Evolutionary conservation across 2,797 vertebrate species (phyloP).

Genomic region (Hemibagrus guttatus): DNA sequence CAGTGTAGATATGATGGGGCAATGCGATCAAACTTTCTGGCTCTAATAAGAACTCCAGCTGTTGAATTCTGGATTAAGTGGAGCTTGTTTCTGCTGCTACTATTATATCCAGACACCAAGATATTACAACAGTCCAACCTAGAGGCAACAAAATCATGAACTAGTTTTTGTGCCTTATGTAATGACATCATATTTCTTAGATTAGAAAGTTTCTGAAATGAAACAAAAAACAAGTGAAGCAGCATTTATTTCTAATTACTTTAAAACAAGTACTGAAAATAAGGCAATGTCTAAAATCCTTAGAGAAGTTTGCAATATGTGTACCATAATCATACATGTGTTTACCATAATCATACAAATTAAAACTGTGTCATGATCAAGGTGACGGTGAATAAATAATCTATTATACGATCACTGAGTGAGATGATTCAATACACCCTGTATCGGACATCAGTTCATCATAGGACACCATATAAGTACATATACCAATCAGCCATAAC

Average conservation of each 20-base stretch:
- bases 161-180: neutral
- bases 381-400: neutral
- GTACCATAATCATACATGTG: neutral
- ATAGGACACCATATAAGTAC: neutral
- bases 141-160: neutral
- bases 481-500: no score
- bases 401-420: neutral
- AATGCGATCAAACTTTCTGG: neutral
- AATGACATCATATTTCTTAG: neutral
- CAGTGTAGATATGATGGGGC: neutral
- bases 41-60: neutral
- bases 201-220: neutral
- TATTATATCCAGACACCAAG: neutral
- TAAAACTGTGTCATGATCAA: neutral
- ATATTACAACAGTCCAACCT: neutral
- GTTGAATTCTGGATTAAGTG: neutral
- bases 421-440: neutral
- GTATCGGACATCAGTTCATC: neutral
- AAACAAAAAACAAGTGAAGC: neutral
- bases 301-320: neutral
- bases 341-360: neutral
- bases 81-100: neutral
- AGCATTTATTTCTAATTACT: neutral
- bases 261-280: neutral
- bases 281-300: neutral